Base-by-base conservation (phyloP, 1,140 invertebrate species). In the Stenopsyche tienmushanensis region DNA sequence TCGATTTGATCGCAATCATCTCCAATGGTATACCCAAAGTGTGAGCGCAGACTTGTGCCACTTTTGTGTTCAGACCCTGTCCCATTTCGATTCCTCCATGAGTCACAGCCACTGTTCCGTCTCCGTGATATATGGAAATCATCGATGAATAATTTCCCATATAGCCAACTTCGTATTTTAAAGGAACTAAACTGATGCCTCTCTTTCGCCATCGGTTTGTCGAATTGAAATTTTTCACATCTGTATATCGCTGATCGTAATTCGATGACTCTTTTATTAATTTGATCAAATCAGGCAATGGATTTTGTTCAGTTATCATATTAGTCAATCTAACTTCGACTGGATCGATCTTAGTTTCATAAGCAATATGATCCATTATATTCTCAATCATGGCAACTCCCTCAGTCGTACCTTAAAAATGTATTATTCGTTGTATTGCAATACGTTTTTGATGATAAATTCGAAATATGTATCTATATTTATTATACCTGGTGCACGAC, bases 51-150 rank as follows among this genome's bases (percentile, higher is more conserved):
- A 88, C 85, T 83, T 94, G 91, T 26, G 85, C 85, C 9, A 86
- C 83, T 88, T 92, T 82, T 0, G 86, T 87, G 67, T 87, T 91
- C 49, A 94, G 85, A 1, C 93, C 92, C 82, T 94, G 92, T 8
- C 92, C 93, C 78, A 90, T 89, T 83, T 96, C 92, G 41, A 92
- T 85, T 25, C 90, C 91, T 50, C 87, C 90, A 72, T 93, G 90
- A 13, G 83, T 81, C 26, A 94, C 80, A 0, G 85, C 81, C 0
- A 94, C 89, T 0, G 88, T 88, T 10, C 91, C 91, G 79, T 94
- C 92, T 1, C 77, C 76, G 39, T 88, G 86, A 74, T 87, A 91
- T 62, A 94, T 83, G 1, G 88, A 85, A 1, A 94, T 82, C 17
- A 87, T 76, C 0, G 84, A 84, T 70, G 85, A 84, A 67, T 78